Evolutionary conservation across 2,888 invertebrate genomes (phyloP), one percentile per base, ranked within the genome.

Genomic region (Tryphoninae sp.): DNA sequence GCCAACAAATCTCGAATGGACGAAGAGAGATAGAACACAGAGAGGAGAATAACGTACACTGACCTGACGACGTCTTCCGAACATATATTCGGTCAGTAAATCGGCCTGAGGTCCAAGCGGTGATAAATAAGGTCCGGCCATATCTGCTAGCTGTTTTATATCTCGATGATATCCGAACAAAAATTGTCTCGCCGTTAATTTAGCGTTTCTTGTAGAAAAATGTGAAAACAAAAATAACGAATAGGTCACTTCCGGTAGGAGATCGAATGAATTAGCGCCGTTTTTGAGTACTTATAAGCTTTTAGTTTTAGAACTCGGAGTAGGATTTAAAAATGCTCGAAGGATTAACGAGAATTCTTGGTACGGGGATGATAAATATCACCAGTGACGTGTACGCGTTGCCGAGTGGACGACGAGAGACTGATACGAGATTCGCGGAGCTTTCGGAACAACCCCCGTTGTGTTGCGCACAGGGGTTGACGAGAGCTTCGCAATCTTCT

Each of bases 71-170:
- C 97, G 94, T 85, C 97, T 94, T 9, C 97, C 97, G 90, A 97
- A 97, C 97, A 98, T 97, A 89, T 98, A 98, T 92, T 97, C 97
- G 16, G 97, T 97, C 65, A 97, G 93, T n/a, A 97, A 93, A 92
- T 97, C 97, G 33, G 97, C 96, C 45, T 97, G 97, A 11, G 92
- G 92, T 76, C 92, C 92, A 61, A 97, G 92, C 0, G 97, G 97
- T 65, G 97, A 96, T 79, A 97, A 92, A 90, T 97, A 97, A 78
- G 97, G 97, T 77, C 97, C 97, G 72, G 97, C 97, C 97, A 97
- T 97, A 40, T 72, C 65, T 77, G 61, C 65, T 19, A 51, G 64
- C 6, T 9, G 33, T 23, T 68, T 59, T 33, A 7, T 3, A 45
- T 49, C 16, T 73, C 64, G 26, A 22, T 19, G 51, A 73, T 74